Evolutionary conservation across 2,888 invertebrate genomes (phyloP).

Genomic region (Calameuta filiformis): DNA sequence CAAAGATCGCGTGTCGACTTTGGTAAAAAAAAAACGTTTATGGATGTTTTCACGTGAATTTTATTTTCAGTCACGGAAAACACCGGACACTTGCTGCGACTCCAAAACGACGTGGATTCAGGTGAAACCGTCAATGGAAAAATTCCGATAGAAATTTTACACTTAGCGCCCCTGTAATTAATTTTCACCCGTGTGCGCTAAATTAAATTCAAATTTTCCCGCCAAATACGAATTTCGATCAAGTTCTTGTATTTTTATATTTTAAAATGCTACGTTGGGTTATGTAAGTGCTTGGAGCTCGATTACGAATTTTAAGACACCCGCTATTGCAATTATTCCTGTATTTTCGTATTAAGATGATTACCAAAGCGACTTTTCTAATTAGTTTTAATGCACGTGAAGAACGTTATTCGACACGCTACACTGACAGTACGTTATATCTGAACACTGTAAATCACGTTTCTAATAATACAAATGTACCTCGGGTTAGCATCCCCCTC

Average conservation of each 20-base stretch:
- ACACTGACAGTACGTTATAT: not conserved
- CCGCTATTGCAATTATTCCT: not conserved
- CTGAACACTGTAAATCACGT: not conserved
- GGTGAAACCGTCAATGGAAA: not conserved
- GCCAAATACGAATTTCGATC: not conserved
- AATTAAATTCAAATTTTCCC: not conserved
- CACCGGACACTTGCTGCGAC: not conserved
- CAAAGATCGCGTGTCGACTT: slow-evolving; percentile 38
- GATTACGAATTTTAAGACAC: not conserved
- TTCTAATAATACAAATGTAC: slow-evolving; percentile 7
- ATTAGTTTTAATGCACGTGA: not conserved
- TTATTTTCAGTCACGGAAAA: not conserved
- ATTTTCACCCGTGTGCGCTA: not conserved
- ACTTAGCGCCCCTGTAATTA: not conserved
- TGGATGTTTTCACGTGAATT: slow-evolving; percentile 32
- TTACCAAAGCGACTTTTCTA: not conserved
- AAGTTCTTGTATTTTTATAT: not conserved
- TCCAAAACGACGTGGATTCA: not conserved
- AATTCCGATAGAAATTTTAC: not conserved
- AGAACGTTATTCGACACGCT: not conserved
- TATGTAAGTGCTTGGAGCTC: not conserved
- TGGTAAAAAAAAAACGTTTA: slow-evolving; percentile 31
- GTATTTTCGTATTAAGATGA: not conserved
- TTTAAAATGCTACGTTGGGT: not conserved
- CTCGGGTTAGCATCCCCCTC: not conserved